Evolutionary conservation across 2,797 vertebrate genomes (phyloP).

Genomic region (Lepilemur septentrionalis): DNA sequence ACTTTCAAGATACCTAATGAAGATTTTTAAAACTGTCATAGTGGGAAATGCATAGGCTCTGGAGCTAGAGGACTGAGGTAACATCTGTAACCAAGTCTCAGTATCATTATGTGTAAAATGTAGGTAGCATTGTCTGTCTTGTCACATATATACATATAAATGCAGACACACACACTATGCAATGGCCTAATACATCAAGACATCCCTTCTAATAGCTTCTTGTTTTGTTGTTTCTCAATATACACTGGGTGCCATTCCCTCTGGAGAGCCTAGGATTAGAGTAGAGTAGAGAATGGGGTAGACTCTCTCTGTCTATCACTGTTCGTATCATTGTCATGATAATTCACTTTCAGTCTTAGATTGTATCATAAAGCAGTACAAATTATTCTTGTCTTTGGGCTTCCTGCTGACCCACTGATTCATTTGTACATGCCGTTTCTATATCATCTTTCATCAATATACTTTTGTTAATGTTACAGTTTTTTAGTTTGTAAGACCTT

Average conservation of each 20-base stretch:
- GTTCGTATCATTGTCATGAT: neutral
- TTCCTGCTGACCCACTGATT: neutral
- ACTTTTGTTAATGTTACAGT: neutral
- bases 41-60: neutral
- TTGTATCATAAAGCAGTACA: neutral
- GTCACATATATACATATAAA: neutral
- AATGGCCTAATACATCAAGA: neutral
- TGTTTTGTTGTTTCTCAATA: neutral
- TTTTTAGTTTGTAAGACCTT: neutral
- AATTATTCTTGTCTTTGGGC: neutral
- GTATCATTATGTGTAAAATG: neutral
- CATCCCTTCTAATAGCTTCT: neutral
- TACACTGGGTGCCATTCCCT: neutral
- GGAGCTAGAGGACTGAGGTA: neutral
- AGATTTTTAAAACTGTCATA: neutral
- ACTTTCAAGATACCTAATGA: neutral
- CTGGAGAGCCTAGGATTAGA: neutral
- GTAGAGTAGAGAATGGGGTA: neutral
- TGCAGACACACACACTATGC: neutral
- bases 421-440: neutral
- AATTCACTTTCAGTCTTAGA: neutral
- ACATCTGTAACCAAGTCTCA: neutral
- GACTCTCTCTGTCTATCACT: neutral
- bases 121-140: neutral
- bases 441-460: neutral